These are phyloP conservation scores for Engraulis encrasicolus DNA, from an alignment of 2,113 vertebrate genomes.

Conservation along the genomic window DNA sequence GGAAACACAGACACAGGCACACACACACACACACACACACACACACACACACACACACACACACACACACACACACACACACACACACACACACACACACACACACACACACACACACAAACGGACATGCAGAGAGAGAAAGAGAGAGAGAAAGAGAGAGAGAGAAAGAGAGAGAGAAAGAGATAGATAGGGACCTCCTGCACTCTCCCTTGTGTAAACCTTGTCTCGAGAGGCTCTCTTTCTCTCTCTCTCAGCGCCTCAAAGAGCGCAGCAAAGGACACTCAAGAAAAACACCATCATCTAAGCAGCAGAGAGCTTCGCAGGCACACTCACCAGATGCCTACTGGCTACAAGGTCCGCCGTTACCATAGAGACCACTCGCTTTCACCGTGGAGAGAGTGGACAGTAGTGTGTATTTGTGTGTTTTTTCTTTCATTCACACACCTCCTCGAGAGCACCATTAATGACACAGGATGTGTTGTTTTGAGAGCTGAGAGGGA, in stretches of 20 bases:
- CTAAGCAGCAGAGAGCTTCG: neutral
- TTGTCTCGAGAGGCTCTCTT: constrained; percentile 4
- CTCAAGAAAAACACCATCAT: neutral
- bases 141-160: too few relatives aligned
- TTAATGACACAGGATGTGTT: neutral
- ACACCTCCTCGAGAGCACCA: neutral
- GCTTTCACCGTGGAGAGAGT: constrained; percentile 32
- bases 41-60: neutral
- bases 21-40: neutral
- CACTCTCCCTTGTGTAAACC: neutral
- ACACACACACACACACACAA: neutral
- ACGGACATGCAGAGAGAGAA: too few relatives aligned
- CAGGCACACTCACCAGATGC: neutral
- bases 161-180: too few relatives aligned
- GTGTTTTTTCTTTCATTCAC: neutral
- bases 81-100: neutral
- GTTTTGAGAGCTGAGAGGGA: neutral
- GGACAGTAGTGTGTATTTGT: neutral
- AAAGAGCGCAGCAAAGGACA: neutral
- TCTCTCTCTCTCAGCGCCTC: too few relatives aligned
- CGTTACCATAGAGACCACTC: constrained; percentile 63
- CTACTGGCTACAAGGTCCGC: neutral
- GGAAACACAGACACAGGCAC: too few relatives aligned
- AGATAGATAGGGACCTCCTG: too few relatives aligned
- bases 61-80: neutral